A percentile compares a stretch with the other conserved stretches of the same genome.
Evolutionary conservation across 1,140 invertebrate species (phyloP).

Genomic region (Leptinotarsa texana): DNA sequence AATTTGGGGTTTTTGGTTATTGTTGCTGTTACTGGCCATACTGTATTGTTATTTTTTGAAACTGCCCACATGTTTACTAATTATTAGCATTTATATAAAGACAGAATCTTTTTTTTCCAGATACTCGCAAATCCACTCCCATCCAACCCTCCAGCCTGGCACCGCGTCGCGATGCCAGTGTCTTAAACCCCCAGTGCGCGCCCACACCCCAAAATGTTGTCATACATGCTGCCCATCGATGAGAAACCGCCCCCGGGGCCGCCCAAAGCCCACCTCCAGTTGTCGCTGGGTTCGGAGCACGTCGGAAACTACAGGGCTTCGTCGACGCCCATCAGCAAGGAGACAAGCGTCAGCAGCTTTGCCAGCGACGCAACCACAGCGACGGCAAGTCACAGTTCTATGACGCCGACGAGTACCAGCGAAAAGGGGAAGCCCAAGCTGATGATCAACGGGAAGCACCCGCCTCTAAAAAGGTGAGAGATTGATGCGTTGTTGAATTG

Average conservation of each 20-base stretch:
- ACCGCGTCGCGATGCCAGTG: background rate
- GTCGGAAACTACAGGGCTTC: constrained; percentile 33
- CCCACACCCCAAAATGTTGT: constrained; percentile 59
- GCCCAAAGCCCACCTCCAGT: constrained; percentile 58
- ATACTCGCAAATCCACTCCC: background rate
- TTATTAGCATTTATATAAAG: no score
- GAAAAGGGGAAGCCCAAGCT: constrained; percentile 64
- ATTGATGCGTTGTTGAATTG: background rate
- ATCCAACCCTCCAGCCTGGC: background rate
- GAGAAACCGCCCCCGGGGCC: constrained; percentile 65
- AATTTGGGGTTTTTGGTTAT: no score
- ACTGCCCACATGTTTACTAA: no score
- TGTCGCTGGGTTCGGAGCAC: constrained; percentile 41
- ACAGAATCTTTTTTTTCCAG: background rate
- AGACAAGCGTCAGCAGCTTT: constrained; percentile 63
- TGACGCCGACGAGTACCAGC: constrained; percentile 59
- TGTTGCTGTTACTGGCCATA: no score
- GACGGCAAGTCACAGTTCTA: constrained; percentile 58
- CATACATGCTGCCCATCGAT: constrained; percentile 68
- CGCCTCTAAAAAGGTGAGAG: constrained; percentile 64
- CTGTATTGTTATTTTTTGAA: no score
- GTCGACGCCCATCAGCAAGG: constrained; percentile 55
- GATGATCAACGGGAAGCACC: constrained; percentile 63
- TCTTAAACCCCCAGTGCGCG: background rate
- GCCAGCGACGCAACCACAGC: constrained; percentile 60